Conservation (phyloP, 2,797 vertebrate species). For the Siniperca obscura region DNA sequence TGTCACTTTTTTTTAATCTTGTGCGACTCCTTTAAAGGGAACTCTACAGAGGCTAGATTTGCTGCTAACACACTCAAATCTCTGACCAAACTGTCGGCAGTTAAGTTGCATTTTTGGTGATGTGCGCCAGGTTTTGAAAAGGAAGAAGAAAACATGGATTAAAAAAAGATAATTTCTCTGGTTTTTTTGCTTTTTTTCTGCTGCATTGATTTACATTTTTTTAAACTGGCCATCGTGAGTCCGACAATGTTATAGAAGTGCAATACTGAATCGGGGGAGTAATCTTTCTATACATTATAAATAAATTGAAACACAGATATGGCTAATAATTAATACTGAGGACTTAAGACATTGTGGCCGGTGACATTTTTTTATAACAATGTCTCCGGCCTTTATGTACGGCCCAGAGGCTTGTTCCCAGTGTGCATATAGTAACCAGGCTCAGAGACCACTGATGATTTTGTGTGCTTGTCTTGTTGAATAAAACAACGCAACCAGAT, state of each 20-base stretch:
- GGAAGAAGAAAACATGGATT: not conserved
- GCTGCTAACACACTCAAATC: not conserved
- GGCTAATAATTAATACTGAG: slow-evolving; percentile 16
- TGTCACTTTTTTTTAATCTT: not conserved
- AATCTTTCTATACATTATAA: not conserved
- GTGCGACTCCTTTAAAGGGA: not conserved
- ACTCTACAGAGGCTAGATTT: not conserved
- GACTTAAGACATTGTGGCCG: not conserved
- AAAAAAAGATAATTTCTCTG: not conserved
- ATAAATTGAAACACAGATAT: slow-evolving; percentile 9
- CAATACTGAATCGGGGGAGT: not conserved
- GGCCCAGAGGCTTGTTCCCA: slow-evolving; percentile 27
- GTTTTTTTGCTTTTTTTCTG: too few species aligned
- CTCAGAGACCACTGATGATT: slow-evolving; percentile 47
- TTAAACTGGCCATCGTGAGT: not conserved
- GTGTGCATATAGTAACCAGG: slow-evolving; percentile 21
- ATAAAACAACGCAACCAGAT: slow-evolving; percentile 66
- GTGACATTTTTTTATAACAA: not conserved
- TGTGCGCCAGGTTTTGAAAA: too few species aligned
- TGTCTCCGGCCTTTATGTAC: slow-evolving; percentile 23
- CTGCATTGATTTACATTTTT: not conserved
- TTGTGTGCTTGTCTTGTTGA: slow-evolving; percentile 38
- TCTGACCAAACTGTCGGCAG: too few species aligned
- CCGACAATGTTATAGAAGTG: not conserved
- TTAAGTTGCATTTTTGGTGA: too few species aligned